These are phyloP conservation scores for Melanotaenia duboulayi DNA, from an alignment of 2,113 vertebrate species.

Conservation along the genomic window DNA sequence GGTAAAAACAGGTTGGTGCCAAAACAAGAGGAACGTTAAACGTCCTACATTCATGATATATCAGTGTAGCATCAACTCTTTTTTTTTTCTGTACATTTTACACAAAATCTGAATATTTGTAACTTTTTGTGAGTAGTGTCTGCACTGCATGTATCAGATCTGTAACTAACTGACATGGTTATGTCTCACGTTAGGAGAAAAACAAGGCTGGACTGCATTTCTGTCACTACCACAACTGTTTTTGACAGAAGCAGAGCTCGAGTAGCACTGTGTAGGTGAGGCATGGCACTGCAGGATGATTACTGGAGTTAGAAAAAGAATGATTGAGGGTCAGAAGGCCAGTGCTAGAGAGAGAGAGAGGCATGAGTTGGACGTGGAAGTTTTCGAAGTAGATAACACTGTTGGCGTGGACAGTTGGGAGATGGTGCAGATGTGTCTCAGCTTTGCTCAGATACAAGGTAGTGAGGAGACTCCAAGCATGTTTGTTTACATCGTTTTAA, in stretches of 20 bases:
- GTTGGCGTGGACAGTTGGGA: background rate
- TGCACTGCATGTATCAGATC: too few species aligned
- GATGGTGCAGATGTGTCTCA: background rate
- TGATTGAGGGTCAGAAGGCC: conserved; percentile 32
- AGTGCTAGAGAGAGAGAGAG: background rate
- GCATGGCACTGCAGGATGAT: conserved; percentile 25
- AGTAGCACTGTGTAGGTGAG: conserved; percentile 20
- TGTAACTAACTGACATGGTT: too few species aligned
- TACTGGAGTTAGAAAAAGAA: conserved; percentile 26
- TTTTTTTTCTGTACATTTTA: too few species aligned
- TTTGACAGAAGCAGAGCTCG: conserved; percentile 10
- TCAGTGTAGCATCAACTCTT: too few species aligned
- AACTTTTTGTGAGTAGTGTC: too few species aligned
- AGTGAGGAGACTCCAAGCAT: background rate
- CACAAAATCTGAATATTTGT: too few species aligned
- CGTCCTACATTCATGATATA: too few species aligned
- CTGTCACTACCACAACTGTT: background rate
- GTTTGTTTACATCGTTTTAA: too few species aligned
- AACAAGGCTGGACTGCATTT: background rate
- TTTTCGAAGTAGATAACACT: conserved; percentile 11
- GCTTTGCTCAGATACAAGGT: background rate
- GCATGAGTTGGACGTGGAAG: background rate
- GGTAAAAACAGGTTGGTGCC: too few species aligned
- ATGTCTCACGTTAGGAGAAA: background rate
- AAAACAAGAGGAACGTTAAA: too few species aligned